A percentile compares a stretch with the other conserved stretches of the same genome.
Evolutionary conservation across 2,113 vertebrate species (phyloP).

Genomic region (Chinchilla lanigera): DNA sequence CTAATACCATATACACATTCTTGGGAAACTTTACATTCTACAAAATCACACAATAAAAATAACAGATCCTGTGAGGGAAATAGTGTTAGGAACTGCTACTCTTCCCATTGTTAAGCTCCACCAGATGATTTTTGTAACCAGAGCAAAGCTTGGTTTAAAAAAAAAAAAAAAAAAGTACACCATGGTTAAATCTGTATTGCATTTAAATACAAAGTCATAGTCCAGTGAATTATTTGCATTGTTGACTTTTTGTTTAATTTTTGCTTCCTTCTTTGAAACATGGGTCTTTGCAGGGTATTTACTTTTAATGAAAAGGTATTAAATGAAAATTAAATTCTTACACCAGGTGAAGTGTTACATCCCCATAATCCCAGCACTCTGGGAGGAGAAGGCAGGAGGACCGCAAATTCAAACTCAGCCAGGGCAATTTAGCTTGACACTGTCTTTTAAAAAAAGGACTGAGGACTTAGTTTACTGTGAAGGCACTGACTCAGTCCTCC

Average conservation of each 20-base stretch:
- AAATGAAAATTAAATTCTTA: conserved; percentile 8
- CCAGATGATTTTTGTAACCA: not conserved
- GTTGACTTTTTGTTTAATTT: not conserved
- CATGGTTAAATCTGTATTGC: not conserved
- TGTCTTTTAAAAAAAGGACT: not conserved
- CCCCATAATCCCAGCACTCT: not conserved
- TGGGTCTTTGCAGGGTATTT: not conserved
- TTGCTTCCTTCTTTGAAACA: not conserved
- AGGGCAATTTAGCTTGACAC: not conserved
- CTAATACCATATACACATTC: not conserved
- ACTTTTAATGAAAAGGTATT: not conserved
- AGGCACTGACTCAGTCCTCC: not conserved
- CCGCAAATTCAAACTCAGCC: not conserved
- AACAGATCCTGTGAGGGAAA: not conserved
- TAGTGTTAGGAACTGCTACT: not conserved
- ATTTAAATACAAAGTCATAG: not conserved
- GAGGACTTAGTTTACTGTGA: not conserved
- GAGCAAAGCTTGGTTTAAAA: not conserved
- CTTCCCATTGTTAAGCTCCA: not conserved
- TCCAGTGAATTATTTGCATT: not conserved
- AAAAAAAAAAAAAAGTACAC: conserved; percentile 5
- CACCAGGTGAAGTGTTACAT: not conserved
- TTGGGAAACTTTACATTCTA: conserved; percentile 9
- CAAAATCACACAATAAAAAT: not conserved
- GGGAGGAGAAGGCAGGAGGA: not conserved